These are phyloP conservation scores for Scolopax mira DNA, from an alignment of 2,113 vertebrate species.

Conservation along the genomic window DNA sequence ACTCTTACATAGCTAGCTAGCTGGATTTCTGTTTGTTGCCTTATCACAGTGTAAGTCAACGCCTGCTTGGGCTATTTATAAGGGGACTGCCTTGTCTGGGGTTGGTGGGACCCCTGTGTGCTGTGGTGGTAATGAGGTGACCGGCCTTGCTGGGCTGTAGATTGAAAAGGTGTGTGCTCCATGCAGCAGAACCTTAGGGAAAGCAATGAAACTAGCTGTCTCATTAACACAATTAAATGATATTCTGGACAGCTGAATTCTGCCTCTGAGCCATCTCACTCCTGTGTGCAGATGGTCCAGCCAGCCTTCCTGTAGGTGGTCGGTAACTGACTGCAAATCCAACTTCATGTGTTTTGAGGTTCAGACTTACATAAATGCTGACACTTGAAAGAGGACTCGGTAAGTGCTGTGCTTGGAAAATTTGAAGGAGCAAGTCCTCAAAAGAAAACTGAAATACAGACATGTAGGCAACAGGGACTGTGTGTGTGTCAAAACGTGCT, in stretches of 20 bases:
- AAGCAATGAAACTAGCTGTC: neutral
- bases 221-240: neutral
- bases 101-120: neutral
- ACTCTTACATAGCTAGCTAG: neutral
- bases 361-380: neutral
- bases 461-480: neutral
- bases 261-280: neutral
- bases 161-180: neutral
- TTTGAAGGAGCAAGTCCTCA: neutral
- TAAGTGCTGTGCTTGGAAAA: neutral
- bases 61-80: neutral
- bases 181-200: neutral
- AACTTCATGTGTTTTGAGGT: rapidly evolving
- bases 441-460: neutral
- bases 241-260: neutral
- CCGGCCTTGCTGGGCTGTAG: neutral
- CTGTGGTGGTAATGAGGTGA: neutral
- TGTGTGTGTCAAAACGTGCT: rapidly evolving
- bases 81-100: neutral
- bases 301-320: neutral
- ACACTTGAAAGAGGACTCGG: neutral
- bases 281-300: neutral
- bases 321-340: neutral
- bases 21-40: neutral
- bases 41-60: neutral